Base-by-base conservation (phyloP, 2,888 invertebrate genomes). In the Argynnis bischoffii region DNA sequence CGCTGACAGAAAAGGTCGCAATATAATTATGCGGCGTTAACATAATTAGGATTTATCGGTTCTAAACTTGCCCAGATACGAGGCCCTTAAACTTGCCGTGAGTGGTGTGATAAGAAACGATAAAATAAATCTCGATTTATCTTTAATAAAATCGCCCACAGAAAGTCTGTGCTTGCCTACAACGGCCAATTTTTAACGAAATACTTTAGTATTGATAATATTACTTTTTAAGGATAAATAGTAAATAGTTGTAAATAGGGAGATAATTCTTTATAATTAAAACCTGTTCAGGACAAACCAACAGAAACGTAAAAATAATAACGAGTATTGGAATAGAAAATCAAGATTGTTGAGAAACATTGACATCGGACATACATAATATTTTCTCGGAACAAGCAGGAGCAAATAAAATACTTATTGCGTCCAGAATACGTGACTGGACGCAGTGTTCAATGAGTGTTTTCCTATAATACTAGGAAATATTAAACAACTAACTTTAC, bases 1-100 rank as follows among this genome's bases (percentile, higher is more conserved):
- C 71, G 69, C 69, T 70, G 77, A 77, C 75, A 71, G 70, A 70
- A 71, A 75, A 76, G 77, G 77, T 74, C 75, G 70, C 64, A 63
- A 69, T 66, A 67, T 61, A 71, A 73, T 77, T 74, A 76, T 70
- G 67, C 69, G 66, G 55, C 71, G 70, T 66, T 60, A 69, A 68
- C 69, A 70, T 74, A 73, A 76, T 76, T 75, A 72, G 61, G 68
- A 69, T 71, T 70, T 74, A 75, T 74, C 74, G 66, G 26, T n/a
- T 26, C 69, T 69, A 71, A 55, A 64, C 51, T 60, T 57, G 53
- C 53, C 54, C 18, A 54, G 35, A 35, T 56, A n/a, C 6, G 47
- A 55, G 26, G 11, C 46, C 16, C 57, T 50, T 46, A 46, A 46
- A 53, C n/a, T 57, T 47, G 18, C 15, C 21, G 47, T 57, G 35